Base-by-base conservation (phyloP, 2,888 invertebrate species). In the Nomada flava region DNA sequence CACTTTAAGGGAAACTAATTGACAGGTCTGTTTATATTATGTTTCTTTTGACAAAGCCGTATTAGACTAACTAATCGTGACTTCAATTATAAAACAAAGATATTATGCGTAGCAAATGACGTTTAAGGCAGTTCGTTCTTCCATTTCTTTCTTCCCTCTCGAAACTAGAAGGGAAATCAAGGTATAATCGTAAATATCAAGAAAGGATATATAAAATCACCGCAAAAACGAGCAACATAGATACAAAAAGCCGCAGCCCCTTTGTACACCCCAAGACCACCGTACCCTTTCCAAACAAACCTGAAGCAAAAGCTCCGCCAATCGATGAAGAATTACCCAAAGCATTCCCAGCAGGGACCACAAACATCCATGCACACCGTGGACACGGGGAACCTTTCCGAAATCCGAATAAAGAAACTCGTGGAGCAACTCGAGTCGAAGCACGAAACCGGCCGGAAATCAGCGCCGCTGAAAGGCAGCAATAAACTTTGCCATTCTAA, bases 311-410 rank as follows among this genome's bases (percentile, higher is more conserved):
- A 20, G 36, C 26, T 4, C 4, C 26, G 13, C 15, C 57, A 26
- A 57, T 57, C 57, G 57, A 57, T 57, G 26, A 26, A 57, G 57
- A 23, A 57, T 57, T 57, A 57, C 36, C 57, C 26, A 26, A 57
- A 57, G 57, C 26, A 57, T 57, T 26, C 57, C 26, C 57, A 57
- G 2, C 13, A 4, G 26, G 57, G 26, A 26, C 57, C 57, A 57
- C 57, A 5, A 57, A 26, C 26, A 26, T 36, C 36, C 36, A 36
- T 36, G 36, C 36, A 36, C 36, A 20, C 53, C 57, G 26, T 13
- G 57, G 57, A 3, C 11, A 57, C 57, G 13, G 26, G 4, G 36
- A 57, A 15, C 57, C 57, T 23, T 11, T 13, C 57, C 18, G 26
- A 57, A 57, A 57, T 9, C 26, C 13, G 11, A 36, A 36, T 36